Evolutionary conservation across 2,797 vertebrate genomes (phyloP).

Genomic region (Betta splendens): DNA sequence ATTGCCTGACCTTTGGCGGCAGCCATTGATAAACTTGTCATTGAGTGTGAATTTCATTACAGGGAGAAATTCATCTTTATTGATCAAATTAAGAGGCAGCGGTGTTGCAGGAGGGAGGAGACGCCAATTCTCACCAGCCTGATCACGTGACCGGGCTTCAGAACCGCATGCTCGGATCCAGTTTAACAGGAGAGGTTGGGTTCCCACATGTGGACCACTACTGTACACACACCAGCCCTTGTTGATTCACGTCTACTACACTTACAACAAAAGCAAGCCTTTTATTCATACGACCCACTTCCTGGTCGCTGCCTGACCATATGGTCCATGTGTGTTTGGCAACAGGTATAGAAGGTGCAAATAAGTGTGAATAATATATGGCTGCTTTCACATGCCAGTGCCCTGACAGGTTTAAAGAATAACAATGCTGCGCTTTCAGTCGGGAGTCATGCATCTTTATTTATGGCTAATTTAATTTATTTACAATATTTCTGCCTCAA

Average conservation of each 20-base stretch:
- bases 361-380: conserved; percentile 38
- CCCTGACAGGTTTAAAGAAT: conserved; percentile 42
- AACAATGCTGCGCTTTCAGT: conserved; percentile 57
- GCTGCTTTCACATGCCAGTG: conserved; percentile 30
- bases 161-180: conserved; percentile 18
- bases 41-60: conserved; percentile 72
- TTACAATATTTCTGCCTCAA: conserved; percentile 68
- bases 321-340: conserved; percentile 34
- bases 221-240: background rate
- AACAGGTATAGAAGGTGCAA: conserved; percentile 44
- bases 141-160: conserved; percentile 44
- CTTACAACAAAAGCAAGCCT: background rate
- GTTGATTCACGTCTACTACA: conserved; percentile 10
- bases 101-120: conserved; percentile 45
- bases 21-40: conserved; percentile 72
- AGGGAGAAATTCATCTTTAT: conserved; percentile 75
- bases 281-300: conserved; percentile 5
- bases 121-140: conserved; percentile 40
- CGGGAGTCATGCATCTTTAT: conserved; percentile 53
- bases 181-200: background rate
- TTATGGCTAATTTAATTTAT: conserved; percentile 72
- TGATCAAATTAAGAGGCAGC: conserved; percentile 68
- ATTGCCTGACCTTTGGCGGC: conserved; percentile 76
- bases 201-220: background rate
- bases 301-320: conserved; percentile 23